A percentile compares a stretch with the other conserved stretches of the same genome.
Conservation (phyloP, 2,113 vertebrate species). For the Pollimyrus isidori region DNA sequence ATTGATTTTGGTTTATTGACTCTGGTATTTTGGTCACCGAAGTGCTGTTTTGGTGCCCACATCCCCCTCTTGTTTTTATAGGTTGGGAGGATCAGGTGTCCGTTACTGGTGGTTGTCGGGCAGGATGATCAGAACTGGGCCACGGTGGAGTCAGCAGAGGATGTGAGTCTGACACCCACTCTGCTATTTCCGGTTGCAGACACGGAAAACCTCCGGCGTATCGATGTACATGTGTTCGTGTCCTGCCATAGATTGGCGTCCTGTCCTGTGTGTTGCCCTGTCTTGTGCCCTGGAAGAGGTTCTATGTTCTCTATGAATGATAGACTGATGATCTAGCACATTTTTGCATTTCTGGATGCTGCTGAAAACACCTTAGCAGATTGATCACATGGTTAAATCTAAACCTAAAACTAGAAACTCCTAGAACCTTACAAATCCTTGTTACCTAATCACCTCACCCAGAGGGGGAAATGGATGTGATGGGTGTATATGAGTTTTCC, state of each 20-base stretch:
- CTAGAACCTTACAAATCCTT: background rate
- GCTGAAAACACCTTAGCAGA: background rate
- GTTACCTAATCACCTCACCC: background rate
- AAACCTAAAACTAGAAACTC: background rate
- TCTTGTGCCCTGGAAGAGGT: background rate
- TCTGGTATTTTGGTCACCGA: background rate
- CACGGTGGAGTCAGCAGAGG: conserved; percentile 43
- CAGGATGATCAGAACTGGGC: conserved; percentile 57
- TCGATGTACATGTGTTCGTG: conserved; percentile 29
- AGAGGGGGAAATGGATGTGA: background rate
- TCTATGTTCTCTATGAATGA: background rate
- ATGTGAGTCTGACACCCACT: conserved; percentile 33
- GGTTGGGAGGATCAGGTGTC: conserved; percentile 56
- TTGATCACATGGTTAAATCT: background rate
- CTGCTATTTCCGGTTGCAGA: background rate
- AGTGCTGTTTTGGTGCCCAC: background rate
- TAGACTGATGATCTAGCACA: background rate
- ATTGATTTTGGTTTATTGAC: too few relatives aligned
- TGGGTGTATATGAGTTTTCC: too few relatives aligned
- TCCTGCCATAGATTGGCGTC: background rate
- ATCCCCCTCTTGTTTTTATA: conserved; percentile 22
- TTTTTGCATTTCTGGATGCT: background rate
- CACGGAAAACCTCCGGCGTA: background rate
- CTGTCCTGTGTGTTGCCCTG: background rate
- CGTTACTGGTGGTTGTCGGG: conserved; percentile 51